A percentile compares a stretch with the other conserved stretches of the same genome.
Conservation (phyloP, 2,797 vertebrate genomes). For the Eupleurogrammus muticus region DNA sequence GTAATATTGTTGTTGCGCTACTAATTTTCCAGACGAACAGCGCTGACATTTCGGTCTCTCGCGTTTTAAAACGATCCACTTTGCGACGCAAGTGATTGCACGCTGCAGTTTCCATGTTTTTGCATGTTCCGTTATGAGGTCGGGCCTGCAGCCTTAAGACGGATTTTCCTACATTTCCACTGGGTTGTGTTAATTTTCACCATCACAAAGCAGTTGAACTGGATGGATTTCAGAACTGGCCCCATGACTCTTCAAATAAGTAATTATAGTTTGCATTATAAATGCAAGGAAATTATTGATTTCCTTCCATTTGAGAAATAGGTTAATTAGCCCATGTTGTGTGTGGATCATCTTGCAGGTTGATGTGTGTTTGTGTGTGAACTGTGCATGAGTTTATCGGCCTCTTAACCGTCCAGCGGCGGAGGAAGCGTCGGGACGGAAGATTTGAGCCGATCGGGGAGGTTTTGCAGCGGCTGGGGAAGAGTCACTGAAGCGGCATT, state of each 20-base stretch:
- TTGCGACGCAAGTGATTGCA: not conserved
- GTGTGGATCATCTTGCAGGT: slow-evolving; percentile 18
- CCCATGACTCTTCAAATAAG: not conserved
- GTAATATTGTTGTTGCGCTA: slow-evolving; percentile 19
- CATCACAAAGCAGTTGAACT: slow-evolving; percentile 2
- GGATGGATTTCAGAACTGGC: slow-evolving; percentile 1
- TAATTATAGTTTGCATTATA: slow-evolving; percentile 11
- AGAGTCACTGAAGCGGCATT: slow-evolving; percentile 67
- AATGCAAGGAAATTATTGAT: slow-evolving; percentile 22
- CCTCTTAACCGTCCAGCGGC: slow-evolving; percentile 22
- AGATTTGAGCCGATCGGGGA: slow-evolving; percentile 51
- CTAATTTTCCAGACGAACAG: slow-evolving; percentile 23
- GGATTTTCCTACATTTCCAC: slow-evolving; percentile 10
- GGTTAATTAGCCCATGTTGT: slow-evolving; percentile 27
- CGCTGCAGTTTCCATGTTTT: not conserved
- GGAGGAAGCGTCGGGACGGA: too few relatives aligned
- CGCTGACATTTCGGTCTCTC: not conserved
- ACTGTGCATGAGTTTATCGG: slow-evolving; percentile 27
- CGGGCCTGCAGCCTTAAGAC: not conserved
- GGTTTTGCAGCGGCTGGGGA: slow-evolving; percentile 20
- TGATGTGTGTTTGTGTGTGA: slow-evolving; percentile 40
- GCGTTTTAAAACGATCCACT: not conserved
- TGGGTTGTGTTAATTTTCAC: not conserved
- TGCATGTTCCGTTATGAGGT: slow-evolving; percentile 9
- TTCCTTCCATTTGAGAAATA: slow-evolving; percentile 48